Conservation (phyloP, 1,140 invertebrate species). For the Sweltsa coloradensis region DNA sequence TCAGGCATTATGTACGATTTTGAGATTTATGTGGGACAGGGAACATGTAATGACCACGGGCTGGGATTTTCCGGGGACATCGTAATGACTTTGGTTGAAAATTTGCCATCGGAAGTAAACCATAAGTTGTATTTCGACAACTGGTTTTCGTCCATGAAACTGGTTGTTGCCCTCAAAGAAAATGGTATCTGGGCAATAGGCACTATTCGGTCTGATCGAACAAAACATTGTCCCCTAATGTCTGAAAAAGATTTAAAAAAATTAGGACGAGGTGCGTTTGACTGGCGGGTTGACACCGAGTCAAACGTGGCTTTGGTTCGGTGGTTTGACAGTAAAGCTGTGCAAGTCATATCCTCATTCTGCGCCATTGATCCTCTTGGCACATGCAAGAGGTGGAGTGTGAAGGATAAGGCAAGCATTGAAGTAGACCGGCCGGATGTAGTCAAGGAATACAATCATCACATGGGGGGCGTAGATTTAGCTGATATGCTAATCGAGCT, state of each 20-base stretch:
- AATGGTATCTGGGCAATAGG: not conserved
- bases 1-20: conserved; percentile 18
- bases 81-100: conserved; percentile 1
- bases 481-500: conserved; percentile 31
- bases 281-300: conserved; percentile 13
- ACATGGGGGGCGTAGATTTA: conserved; percentile 26
- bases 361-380: conserved; percentile 22
- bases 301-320: conserved; percentile 23
- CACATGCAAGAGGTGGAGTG: conserved; percentile 22
- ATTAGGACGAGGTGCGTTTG: conserved; percentile 23
- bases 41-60: not conserved
- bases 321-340: conserved; percentile 32
- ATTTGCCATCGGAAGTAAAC: not conserved
- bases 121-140: conserved; percentile 6
- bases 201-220: not conserved
- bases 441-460: conserved; percentile 29
- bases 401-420: conserved; percentile 20
- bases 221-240: conserved; percentile 10
- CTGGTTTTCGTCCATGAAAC: conserved; percentile 5
- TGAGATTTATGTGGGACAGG: conserved; percentile 16
- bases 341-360: conserved; percentile 29
- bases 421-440: conserved; percentile 28
- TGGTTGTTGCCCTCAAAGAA: conserved; percentile 1
- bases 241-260: conserved; percentile 26
- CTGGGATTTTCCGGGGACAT: conserved; percentile 4